phyloP scores from a whole-genome alignment of 2,888 invertebrate genomes.

The Calameuta idolon region DNA sequence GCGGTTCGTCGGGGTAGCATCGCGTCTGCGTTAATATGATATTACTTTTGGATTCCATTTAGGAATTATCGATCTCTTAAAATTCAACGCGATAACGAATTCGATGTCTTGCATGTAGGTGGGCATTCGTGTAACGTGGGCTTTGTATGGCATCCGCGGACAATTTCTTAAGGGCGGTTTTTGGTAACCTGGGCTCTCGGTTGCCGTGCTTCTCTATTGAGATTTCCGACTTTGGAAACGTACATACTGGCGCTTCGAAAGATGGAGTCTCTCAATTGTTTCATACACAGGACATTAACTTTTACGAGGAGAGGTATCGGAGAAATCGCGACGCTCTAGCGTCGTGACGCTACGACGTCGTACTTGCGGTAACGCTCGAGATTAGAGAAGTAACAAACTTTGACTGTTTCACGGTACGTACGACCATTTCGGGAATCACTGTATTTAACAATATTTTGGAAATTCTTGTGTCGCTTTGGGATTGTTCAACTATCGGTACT shows the following conservation, averaged over 20 bases:
- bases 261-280: constrained; percentile 39
- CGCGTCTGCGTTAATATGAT: neutral
- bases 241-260: neutral
- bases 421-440: neutral
- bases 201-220: neutral
- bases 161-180: neutral
- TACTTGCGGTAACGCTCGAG: neutral
- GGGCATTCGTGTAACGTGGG: neutral
- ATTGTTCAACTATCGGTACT: neutral
- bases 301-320: constrained; percentile 46
- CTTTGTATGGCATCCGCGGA: neutral
- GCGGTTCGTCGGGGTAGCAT: neutral
- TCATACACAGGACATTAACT: constrained; percentile 48
- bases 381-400: neutral
- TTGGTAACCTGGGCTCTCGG: neutral
- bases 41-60: neutral
- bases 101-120: neutral
- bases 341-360: neutral
- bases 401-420: neutral
- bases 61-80: neutral
- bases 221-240: neutral
- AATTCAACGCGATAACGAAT: neutral
- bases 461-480: neutral
- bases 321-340: constrained; percentile 36
- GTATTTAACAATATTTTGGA: neutral